phyloP scores from a whole-genome alignment of 2,888 invertebrate species.

The Helleia helle region DNA sequence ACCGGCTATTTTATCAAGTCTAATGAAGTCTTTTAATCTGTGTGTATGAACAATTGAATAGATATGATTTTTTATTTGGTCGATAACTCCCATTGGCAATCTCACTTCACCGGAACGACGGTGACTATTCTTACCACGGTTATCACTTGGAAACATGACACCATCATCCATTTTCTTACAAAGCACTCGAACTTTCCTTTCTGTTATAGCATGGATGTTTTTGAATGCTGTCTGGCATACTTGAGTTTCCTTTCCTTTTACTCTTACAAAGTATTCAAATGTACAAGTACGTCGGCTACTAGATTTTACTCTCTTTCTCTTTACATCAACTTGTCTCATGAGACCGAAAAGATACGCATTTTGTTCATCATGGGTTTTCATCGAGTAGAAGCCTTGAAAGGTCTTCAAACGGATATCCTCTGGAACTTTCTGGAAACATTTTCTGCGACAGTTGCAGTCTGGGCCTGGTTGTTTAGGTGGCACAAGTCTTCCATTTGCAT shows the following conservation, averaged over 20 bases:
- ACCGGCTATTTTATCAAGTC: constrained; percentile 69
- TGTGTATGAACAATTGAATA: constrained; percentile 70
- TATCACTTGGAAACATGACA: constrained; percentile 73
- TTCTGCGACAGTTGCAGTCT: constrained; percentile 68
- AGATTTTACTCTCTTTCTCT: constrained; percentile 69
- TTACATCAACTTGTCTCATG: constrained; percentile 73
- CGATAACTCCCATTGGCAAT: constrained; percentile 59
- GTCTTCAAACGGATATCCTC: constrained; percentile 65
- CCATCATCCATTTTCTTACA: constrained; percentile 76
- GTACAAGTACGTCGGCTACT: constrained; percentile 71
- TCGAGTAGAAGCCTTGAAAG: constrained; percentile 71
- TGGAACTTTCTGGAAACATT: constrained; percentile 67
- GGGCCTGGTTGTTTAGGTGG: constrained; percentile 69
- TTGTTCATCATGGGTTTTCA: constrained; percentile 74
- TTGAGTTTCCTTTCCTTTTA: constrained; percentile 70
- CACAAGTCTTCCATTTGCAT: constrained; percentile 72
- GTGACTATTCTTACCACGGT: constrained; percentile 70
- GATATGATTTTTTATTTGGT: constrained; percentile 71
- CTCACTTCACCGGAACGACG: constrained; percentile 65
- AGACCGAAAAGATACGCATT: constrained; percentile 74
- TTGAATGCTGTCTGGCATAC: constrained; percentile 74
- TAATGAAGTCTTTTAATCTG: constrained; percentile 64
- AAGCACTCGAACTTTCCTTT: constrained; percentile 70
- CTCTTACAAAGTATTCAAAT: constrained; percentile 72
- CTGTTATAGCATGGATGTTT: constrained; percentile 73